These are phyloP conservation scores for Stenodera caucasica DNA, from an alignment of 2,888 invertebrate genomes.

Conservation along the genomic window DNA sequence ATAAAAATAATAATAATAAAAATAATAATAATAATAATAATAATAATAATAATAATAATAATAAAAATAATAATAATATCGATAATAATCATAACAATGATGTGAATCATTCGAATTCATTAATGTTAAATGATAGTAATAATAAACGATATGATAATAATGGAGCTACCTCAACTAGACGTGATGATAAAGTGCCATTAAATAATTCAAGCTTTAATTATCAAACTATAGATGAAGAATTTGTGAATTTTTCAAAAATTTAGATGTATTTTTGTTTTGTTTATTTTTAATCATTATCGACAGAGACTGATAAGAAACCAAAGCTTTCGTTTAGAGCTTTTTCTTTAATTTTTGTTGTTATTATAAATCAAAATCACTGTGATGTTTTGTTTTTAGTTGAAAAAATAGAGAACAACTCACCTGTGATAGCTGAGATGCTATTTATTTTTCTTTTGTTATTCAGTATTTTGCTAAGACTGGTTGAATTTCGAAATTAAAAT, in stretches of 20 bases:
- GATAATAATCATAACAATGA: neutral
- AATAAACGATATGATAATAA: conserved; percentile 2
- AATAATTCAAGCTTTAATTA: conserved; percentile 20
- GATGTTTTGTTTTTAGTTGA: conserved; percentile 4
- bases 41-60: no score
- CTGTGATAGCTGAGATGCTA: no score
- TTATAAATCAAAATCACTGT: conserved; percentile 8
- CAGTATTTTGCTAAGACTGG: neutral
- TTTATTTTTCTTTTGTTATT: neutral
- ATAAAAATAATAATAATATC: neutral
- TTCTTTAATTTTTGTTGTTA: no score
- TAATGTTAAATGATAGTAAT: neutral
- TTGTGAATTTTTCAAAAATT: conserved; percentile 16
- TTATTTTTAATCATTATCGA: neutral
- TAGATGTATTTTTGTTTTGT: conserved; percentile 3
- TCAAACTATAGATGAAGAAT: conserved; percentile 10
- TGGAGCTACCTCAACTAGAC: conserved; percentile 13
- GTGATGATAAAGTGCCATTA: conserved; percentile 21
- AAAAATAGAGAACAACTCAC: neutral
- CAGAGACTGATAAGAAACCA: no score
- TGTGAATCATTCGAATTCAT: neutral
- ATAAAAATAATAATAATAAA: no score
- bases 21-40: no score
- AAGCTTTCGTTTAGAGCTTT: no score
- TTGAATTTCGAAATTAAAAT: no score